Base-by-base conservation (phyloP, 1,140 invertebrate species). In the Bombus waltoni region DNA sequence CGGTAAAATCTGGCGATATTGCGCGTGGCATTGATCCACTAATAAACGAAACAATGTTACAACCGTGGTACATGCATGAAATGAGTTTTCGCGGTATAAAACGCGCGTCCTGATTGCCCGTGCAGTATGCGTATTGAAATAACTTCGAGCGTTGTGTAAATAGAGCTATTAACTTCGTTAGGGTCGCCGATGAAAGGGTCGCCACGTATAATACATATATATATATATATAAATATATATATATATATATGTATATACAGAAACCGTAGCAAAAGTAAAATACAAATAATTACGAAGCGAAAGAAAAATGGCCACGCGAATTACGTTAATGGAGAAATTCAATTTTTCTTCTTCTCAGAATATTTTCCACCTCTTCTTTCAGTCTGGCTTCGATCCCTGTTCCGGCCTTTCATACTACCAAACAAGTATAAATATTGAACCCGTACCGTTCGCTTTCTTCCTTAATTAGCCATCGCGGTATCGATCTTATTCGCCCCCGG, bases 1-100 rank as follows among this genome's bases (percentile, higher is more conserved):
- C 10, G 53, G 66, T 65, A 62, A 79, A 85, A 85, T 85, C 78
- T 81, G 81, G 78, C 70, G 71, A 85, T 81, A 85, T 74, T 74
- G 77, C 59, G 68, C n/a, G 83, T 65, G 77, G 57, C 83, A 74
- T 71, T 68, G 83, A 85, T 85, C 70, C 77, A 13, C 83, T 85
- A 85, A 85, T 85, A 85, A 81, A 81, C 71, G 70, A 68, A 85
- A 81, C 83, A 81, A 85, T 53, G 83, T 85, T 81, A 85, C 83
- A 32, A 66, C 25, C 44, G 57, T 28, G 57, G 59, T 28, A 32
- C 47, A 32, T 47, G 35, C 15, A 15, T 28, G n/a, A 81, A 85
- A 85, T 81, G 83, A 81, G 70, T 85, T 85, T 65, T 47, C 77
- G 59, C 70, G 83, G 57, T 53, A 53, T 65, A 53, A 74, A 81